These are phyloP conservation scores for Amiota communis DNA, from an alignment of 2,888 invertebrate species.

Conservation along the genomic window DNA sequence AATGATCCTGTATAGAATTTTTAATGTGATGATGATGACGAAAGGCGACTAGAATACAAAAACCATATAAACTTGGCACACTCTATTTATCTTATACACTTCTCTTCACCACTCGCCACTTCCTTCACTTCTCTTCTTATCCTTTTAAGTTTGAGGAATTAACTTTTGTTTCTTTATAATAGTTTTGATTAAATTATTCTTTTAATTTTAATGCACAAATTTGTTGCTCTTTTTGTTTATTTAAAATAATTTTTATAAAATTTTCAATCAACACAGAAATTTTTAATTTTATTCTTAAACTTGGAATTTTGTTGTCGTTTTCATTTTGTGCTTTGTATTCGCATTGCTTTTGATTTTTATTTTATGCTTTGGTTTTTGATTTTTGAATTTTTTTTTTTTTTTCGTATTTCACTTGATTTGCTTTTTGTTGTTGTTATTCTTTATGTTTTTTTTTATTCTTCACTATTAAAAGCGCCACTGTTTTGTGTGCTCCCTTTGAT, in stretches of 20 bases:
- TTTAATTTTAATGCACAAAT: background rate
- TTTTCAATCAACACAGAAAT: slow-evolving; percentile 25
- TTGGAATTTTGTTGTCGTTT: slow-evolving; percentile 56
- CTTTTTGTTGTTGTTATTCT: slow-evolving; percentile 16
- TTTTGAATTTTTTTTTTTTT: slow-evolving; percentile 37
- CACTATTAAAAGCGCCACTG: slow-evolving; percentile 32
- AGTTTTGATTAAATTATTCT: background rate
- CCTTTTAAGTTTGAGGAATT: background rate
- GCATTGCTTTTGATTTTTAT: slow-evolving; percentile 49
- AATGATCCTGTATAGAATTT: background rate
- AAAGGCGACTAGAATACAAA: too few relatives aligned
- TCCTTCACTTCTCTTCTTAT: too few relatives aligned
- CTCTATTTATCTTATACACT: too few relatives aligned
- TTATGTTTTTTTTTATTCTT: slow-evolving; percentile 30
- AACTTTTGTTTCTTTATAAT: background rate
- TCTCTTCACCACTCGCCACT: too few relatives aligned
- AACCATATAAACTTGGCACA: too few relatives aligned
- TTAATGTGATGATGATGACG: background rate
- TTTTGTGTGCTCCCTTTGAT: slow-evolving; percentile 57
- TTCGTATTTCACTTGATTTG: too few relatives aligned
- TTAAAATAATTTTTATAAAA: slow-evolving; percentile 6
- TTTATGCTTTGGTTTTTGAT: slow-evolving; percentile 9
- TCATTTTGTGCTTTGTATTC: slow-evolving; percentile 63
- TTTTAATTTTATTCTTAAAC: background rate
- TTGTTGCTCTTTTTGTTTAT: slow-evolving; percentile 12